Conservation (phyloP, 2,797 vertebrate genomes). For the Eutrigla gurnardus region DNA sequence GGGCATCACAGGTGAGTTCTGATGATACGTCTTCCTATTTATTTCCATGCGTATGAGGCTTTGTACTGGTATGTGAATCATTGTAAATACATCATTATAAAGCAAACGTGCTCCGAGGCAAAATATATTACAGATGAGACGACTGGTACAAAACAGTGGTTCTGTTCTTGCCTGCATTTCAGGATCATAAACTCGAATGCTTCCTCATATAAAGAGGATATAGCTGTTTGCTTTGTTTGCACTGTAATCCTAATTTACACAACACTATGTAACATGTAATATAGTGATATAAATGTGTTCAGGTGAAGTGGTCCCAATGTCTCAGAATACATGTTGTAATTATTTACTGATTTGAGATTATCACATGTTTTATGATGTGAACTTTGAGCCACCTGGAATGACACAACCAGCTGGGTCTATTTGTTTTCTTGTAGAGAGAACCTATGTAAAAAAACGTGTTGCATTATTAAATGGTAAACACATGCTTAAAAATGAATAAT, state of each 20-base stretch:
- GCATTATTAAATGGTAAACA: background rate
- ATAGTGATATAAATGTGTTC: background rate
- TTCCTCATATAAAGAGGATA: conserved; percentile 36
- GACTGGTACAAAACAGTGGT: background rate
- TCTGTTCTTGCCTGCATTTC: background rate
- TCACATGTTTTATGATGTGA: conserved; percentile 34
- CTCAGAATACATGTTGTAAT: background rate
- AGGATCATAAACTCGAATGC: background rate
- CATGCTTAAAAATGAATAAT: background rate
- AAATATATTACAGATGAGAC: background rate
- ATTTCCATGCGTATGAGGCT: background rate
- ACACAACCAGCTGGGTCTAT: conserved; percentile 12
- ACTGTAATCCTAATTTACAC: background rate
- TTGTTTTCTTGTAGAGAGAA: background rate
- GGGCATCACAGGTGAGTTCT: conserved; percentile 93
- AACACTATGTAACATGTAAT: background rate
- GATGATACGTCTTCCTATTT: background rate
- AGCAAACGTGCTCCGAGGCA: background rate
- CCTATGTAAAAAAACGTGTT: no score
- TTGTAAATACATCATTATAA: background rate
- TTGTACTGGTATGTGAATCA: background rate
- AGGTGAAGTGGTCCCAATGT: background rate
- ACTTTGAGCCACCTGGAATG: conserved; percentile 36
- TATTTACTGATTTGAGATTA: conserved; percentile 12
- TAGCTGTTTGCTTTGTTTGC: conserved; percentile 11